Conservation (phyloP, 2,888 invertebrate species). For the Lasioglossum calceatum region DNA sequence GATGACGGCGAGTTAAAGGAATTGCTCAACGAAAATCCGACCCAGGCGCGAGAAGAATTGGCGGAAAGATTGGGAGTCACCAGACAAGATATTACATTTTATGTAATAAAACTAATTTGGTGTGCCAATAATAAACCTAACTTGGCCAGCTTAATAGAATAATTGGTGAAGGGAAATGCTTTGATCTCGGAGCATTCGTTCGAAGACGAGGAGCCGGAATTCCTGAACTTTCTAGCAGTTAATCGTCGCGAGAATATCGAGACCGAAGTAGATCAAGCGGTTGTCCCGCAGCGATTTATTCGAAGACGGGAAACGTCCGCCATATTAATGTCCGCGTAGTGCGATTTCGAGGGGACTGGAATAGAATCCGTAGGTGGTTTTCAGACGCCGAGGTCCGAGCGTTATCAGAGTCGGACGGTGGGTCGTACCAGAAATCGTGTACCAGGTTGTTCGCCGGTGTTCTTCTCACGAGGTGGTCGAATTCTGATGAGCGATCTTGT, state of each 20-base stretch:
- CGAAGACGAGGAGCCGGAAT: slow-evolving; percentile 41
- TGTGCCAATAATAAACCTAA: background rate
- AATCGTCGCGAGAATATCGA: slow-evolving; percentile 38
- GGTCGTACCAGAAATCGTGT: background rate
- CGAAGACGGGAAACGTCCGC: slow-evolving; percentile 34
- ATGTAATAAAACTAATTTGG: background rate
- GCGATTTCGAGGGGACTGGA: slow-evolving; percentile 33
- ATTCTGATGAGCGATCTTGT: slow-evolving; percentile 50
- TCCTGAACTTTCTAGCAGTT: slow-evolving; percentile 47
- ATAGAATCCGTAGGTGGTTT: slow-evolving; percentile 42
- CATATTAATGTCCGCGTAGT: slow-evolving; percentile 34
- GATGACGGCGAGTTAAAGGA: too few species aligned
- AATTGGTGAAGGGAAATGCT: slow-evolving; percentile 38
- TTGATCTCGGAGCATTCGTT: slow-evolving; percentile 38
- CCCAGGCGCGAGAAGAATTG: too few species aligned
- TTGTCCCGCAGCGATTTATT: slow-evolving; percentile 21
- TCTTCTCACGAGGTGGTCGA: slow-evolving; percentile 47
- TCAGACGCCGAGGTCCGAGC: background rate
- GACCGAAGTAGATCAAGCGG: slow-evolving; percentile 34
- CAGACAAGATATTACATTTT: too few species aligned
- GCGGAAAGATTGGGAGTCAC: too few species aligned
- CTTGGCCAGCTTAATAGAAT: slow-evolving; percentile 12
- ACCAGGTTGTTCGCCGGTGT: background rate
- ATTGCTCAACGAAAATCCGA: too few species aligned
- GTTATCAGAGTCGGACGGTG: background rate